phyloP scores from a whole-genome alignment of 2,113 vertebrate species.

The Mesocricetus auratus region DNA sequence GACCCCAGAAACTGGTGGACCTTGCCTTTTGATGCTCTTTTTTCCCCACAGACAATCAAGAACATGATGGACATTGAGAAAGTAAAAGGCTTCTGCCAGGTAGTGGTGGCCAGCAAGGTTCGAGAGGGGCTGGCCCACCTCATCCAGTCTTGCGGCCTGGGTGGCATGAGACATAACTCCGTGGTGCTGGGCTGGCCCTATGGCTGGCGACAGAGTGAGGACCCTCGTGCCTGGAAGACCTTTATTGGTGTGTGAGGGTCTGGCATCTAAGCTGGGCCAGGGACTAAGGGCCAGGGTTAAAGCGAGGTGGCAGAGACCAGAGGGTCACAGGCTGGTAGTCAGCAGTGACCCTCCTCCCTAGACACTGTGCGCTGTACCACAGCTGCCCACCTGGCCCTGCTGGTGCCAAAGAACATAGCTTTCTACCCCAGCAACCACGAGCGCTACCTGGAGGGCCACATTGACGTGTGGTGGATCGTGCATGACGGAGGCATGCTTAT shows the following conservation, averaged over 20 bases:
- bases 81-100: constrained; percentile 99
- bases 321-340: constrained; percentile 18
- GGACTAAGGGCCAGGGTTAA: neutral
- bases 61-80: constrained; percentile 99
- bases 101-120: constrained; percentile 95
- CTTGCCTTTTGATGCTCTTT: constrained; percentile 54
- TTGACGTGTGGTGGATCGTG: constrained; percentile 99
- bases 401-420: constrained; percentile 98
- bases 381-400: constrained; percentile 96
- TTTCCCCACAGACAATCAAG: constrained; percentile 93
- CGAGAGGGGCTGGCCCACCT: constrained; percentile 96
- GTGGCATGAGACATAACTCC: constrained; percentile 98
- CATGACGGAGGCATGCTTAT: constrained; percentile 99
- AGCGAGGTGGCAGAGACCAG: neutral
- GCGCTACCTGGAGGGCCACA: constrained; percentile 97
- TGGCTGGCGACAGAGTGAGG: constrained; percentile 98
- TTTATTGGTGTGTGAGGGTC: constrained; percentile 92
- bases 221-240: constrained; percentile 98
- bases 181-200: constrained; percentile 99
- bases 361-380: constrained; percentile 98
- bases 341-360: constrained; percentile 76
- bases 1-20: neutral
- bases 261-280: neutral
- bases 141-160: constrained; percentile 98
- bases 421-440: constrained; percentile 99